A percentile compares a stretch with the other conserved stretches of the same genome.
phyloP scores from a whole-genome alignment of 2,888 invertebrate species.

The Pristionchus exspectatus region DNA sequence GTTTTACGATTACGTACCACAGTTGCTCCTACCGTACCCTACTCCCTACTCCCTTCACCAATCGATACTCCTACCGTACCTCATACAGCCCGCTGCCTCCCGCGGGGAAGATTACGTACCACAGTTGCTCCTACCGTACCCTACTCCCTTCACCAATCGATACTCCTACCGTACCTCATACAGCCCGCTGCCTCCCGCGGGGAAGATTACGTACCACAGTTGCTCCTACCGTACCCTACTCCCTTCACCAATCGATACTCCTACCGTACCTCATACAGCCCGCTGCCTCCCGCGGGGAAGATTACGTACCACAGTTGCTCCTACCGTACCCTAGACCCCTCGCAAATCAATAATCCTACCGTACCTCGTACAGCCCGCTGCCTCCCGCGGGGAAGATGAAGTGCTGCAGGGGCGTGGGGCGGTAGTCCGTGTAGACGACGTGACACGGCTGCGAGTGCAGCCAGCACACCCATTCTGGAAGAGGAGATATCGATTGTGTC shows the following conservation, averaged over 20 bases:
- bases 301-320: constrained; percentile 95
- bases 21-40: not conserved
- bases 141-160: constrained; percentile 81
- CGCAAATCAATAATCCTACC: not conserved
- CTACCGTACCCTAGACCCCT: no score
- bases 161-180: constrained; percentile 86
- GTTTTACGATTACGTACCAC: no score
- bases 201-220: constrained; percentile 98
- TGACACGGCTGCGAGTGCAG: constrained; percentile 88
- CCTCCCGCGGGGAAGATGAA: constrained; percentile 98
- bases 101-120: constrained; percentile 94
- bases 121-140: not conserved
- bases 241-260: constrained; percentile 86
- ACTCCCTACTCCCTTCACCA: not conserved
- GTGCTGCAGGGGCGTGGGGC: constrained; percentile 97
- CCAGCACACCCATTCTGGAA: constrained; percentile 76
- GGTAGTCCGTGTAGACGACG: constrained; percentile 97
- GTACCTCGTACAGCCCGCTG: constrained; percentile 92
- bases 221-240: constrained; percentile 82
- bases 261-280: no score
- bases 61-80: constrained; percentile 81
- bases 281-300: constrained; percentile 93
- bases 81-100: constrained; percentile 95
- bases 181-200: constrained; percentile 93
- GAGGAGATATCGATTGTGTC: not conserved